A percentile compares a stretch with the other conserved stretches of the same genome.
These are phyloP conservation scores for Sinodicranocentrus sp. DNA, from an alignment of 2,888 invertebrate genomes.

Conservation along the genomic window DNA sequence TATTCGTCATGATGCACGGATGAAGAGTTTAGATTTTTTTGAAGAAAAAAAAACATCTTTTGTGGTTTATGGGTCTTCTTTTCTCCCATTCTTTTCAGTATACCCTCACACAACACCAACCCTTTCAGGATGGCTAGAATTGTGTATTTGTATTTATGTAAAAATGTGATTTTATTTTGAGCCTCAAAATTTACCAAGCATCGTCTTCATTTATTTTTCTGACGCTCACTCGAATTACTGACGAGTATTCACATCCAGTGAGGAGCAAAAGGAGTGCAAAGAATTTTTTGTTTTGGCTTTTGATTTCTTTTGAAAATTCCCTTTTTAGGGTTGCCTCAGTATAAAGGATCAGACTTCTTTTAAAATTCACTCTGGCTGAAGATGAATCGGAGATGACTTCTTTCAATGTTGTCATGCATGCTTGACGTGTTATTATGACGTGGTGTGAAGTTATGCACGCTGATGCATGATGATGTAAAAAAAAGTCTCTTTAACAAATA, in stretches of 20 bases:
- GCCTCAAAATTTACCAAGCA: too few relatives aligned
- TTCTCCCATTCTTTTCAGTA: conserved; percentile 5
- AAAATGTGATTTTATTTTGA: too few relatives aligned
- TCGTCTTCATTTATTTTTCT: too few relatives aligned
- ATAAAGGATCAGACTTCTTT: conserved; percentile 8
- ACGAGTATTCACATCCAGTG: too few relatives aligned
- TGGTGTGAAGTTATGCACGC: conserved; percentile 60
- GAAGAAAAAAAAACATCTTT: background rate
- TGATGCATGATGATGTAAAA: conserved; percentile 16
- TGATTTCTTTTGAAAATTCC: conserved; percentile 46
- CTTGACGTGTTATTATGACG: conserved; percentile 61
- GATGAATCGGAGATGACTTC: conserved; percentile 53
- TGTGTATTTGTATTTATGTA: too few relatives aligned
- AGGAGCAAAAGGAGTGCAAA: background rate
- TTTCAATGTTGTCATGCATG: conserved; percentile 60
- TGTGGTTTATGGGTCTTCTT: conserved; percentile 36
- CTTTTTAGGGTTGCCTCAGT: background rate
- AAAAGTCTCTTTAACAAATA: too few relatives aligned
- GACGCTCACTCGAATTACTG: too few relatives aligned
- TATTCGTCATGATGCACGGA: conserved; percentile 5
- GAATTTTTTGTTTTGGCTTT: conserved; percentile 49
- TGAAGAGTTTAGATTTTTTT: conserved; percentile 10
- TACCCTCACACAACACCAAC: too few relatives aligned
- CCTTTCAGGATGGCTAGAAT: too few relatives aligned
- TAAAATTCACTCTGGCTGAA: conserved; percentile 45